phyloP scores from a whole-genome alignment of 2,797 vertebrate species.

The Megaceryle alcyon region DNA sequence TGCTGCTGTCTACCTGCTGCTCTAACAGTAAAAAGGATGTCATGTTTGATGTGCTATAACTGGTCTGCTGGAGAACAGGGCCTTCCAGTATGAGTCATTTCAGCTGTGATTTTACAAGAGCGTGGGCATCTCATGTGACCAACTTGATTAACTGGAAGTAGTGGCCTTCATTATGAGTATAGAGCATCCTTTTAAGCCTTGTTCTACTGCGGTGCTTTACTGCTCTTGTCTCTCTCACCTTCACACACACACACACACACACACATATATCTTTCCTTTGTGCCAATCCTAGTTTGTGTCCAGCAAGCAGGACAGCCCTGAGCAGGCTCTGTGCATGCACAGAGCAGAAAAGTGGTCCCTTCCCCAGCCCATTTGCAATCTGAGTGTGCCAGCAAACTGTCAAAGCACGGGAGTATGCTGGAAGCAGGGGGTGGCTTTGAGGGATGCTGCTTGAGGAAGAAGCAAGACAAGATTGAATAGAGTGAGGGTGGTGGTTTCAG shows the following conservation, averaged over 20 bases:
- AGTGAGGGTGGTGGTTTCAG: not conserved
- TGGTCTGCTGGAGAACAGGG: not conserved
- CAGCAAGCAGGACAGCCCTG: accelerated
- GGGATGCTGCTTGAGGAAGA: not conserved
- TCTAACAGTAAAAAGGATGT: not conserved
- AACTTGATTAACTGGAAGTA: not conserved
- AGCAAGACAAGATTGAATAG: not conserved
- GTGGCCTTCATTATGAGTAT: not conserved
- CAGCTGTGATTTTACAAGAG: not conserved
- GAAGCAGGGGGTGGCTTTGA: not conserved
- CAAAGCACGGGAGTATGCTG: not conserved
- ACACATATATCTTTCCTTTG: accelerated
- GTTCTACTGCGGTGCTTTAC: not conserved
- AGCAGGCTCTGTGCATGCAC: not conserved
- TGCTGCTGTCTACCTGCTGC: not conserved
- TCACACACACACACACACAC: accelerated
- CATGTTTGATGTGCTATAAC: not conserved
- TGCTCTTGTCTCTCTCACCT: not conserved
- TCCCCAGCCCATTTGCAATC: accelerated
- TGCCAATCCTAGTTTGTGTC: not conserved
- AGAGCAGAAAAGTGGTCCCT: not conserved
- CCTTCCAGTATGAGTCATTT: not conserved
- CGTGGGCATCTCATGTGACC: accelerated
- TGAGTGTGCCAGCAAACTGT: accelerated
- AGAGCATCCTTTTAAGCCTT: not conserved